These are phyloP conservation scores for Pluvialis apricaria DNA, from an alignment of 2,113 vertebrate species.

Conservation along the genomic window DNA sequence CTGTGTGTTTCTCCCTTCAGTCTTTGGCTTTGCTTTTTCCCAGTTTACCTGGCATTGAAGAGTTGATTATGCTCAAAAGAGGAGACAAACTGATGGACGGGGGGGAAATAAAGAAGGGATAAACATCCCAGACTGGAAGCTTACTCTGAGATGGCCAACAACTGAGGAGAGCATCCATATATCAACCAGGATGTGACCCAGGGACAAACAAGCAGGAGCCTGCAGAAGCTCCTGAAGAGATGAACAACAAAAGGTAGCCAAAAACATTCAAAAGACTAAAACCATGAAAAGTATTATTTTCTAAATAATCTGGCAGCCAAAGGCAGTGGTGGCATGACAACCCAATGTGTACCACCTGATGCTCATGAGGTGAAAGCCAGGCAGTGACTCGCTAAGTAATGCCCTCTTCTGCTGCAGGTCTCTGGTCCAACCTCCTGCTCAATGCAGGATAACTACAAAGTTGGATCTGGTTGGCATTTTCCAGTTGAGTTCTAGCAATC, in stretches of 20 bases:
- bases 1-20: neutral
- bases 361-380: neutral
- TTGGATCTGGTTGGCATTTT: neutral
- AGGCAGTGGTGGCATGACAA: neutral
- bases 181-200: neutral
- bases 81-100: neutral
- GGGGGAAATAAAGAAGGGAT: neutral
- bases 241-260: neutral
- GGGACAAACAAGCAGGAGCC: neutral
- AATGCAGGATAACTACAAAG: neutral
- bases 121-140: neutral
- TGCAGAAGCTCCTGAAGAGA: neutral
- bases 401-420: neutral
- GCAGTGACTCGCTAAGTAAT: neutral
- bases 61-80: neutral
- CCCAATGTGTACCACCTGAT: neutral
- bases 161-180: neutral
- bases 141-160: neutral
- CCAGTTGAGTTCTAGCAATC: neutral
- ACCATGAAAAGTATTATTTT: neutral
- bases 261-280: neutral
- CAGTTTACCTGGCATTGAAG: neutral
- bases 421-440: neutral
- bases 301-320: neutral
- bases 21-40: neutral